phyloP scores from a whole-genome alignment of 2,888 invertebrate genomes.

The Nephrotoma flavescens region DNA sequence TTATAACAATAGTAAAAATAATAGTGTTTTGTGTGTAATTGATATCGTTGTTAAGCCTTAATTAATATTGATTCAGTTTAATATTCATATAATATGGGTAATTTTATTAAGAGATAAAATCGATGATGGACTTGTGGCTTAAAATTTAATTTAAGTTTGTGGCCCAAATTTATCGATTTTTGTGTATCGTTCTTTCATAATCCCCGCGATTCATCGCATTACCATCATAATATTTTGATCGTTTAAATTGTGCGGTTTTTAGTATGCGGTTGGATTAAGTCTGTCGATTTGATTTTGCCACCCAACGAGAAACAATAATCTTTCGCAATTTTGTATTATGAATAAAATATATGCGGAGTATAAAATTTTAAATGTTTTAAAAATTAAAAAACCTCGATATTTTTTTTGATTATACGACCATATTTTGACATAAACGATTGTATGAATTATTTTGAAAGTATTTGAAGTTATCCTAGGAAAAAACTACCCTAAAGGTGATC shows the following conservation, averaged over 20 bases:
- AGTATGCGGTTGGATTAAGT: not conserved
- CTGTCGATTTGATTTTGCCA: not conserved
- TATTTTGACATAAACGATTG: no score
- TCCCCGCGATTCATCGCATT: not conserved
- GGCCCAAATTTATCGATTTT: not conserved
- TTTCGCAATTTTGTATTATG: not conserved
- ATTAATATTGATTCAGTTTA: not conserved
- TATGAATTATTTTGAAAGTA: no score
- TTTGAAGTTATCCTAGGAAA: no score
- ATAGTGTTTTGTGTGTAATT: not conserved
- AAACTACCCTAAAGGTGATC: no score
- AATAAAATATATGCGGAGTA: no score
- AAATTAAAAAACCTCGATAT: no score
- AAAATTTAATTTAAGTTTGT: not conserved
- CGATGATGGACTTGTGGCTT: not conserved
- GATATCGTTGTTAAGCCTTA: not conserved
- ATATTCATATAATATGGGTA: not conserved
- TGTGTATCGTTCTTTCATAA: not conserved
- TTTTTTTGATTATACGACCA: no score
- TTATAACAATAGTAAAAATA: not conserved
- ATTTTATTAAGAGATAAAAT: not conserved
- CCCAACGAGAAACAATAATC: not conserved
- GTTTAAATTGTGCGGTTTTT: not conserved
- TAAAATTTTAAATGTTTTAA: no score
- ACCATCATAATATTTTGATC: not conserved